These are phyloP conservation scores for Anseranas semipalmata DNA, from an alignment of 2,113 vertebrate genomes.

Conservation along the genomic window DNA sequence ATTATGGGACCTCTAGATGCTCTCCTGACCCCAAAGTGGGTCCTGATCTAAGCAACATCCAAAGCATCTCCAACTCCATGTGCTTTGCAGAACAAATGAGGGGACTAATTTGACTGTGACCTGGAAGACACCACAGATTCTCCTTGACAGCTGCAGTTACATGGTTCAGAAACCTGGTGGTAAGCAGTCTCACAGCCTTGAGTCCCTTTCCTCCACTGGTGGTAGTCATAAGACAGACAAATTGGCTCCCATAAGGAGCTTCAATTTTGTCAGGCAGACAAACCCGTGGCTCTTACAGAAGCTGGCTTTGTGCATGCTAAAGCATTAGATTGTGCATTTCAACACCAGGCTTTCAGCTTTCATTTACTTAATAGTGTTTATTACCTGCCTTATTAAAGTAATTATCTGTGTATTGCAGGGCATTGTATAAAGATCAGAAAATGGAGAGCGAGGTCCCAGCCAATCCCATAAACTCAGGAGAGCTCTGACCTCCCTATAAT, in stretches of 20 bases:
- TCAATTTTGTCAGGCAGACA: not conserved
- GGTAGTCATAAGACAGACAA: not conserved
- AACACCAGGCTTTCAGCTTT: not conserved
- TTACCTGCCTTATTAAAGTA: slow-evolving; percentile 34
- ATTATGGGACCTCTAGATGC: not conserved
- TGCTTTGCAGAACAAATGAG: not conserved
- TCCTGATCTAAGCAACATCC: not conserved
- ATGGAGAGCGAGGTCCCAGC: not conserved
- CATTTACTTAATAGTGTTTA: slow-evolving; percentile 20
- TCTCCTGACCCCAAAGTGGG: not conserved
- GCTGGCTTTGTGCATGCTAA: not conserved
- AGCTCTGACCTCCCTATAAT: not conserved
- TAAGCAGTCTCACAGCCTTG: fast-evolving
- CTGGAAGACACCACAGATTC: not conserved
- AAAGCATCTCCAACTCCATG: not conserved
- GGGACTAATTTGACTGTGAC: not conserved
- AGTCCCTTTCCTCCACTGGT: not conserved
- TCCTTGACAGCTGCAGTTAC: not conserved
- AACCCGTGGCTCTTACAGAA: not conserved
- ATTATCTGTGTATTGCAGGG: slow-evolving; percentile 12
- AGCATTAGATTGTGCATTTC: not conserved
- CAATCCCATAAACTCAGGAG: not conserved
- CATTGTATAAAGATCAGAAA: not conserved
- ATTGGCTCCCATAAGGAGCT: not conserved
- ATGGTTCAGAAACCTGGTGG: not conserved